Conservation (phyloP, 2,888 invertebrate genomes). For the Athalia cordata region DNA sequence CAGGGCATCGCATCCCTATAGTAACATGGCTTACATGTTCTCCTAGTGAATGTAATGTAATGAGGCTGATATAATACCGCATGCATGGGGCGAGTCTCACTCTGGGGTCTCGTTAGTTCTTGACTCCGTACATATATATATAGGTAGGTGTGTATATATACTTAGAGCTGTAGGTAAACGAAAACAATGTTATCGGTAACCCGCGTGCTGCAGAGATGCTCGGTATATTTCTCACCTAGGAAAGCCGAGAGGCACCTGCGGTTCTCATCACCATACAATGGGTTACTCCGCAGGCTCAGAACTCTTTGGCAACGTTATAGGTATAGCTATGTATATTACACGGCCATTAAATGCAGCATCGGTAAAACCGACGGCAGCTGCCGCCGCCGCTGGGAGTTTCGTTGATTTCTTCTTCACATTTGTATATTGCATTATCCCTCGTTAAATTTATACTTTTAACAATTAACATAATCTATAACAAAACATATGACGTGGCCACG, state of each 20-base stretch:
- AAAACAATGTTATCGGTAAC: slow-evolving; percentile 69
- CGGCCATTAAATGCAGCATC: too few species aligned
- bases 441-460: background rate
- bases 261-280: slow-evolving; percentile 56
- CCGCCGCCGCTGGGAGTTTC: slow-evolving; percentile 14
- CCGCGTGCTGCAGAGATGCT: slow-evolving; percentile 51
- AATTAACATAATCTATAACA: background rate
- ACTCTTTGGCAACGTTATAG: slow-evolving; percentile 11
- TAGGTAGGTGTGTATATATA: too few species aligned
- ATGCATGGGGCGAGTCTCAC: slow-evolving; percentile 1
- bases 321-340: too few species aligned
- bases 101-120: slow-evolving; percentile 10
- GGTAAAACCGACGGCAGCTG: too few species aligned
- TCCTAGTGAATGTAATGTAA: background rate
- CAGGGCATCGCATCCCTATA: background rate
- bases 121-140: too few species aligned
- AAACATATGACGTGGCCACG: background rate
- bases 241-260: slow-evolving; percentile 36
- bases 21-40: too few species aligned
- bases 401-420: slow-evolving; percentile 1
- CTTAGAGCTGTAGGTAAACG: slow-evolving; percentile 24
- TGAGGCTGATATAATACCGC: slow-evolving; percentile 3
- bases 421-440: background rate
- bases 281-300: slow-evolving; percentile 9
- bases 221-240: slow-evolving; percentile 59